These are phyloP conservation scores for Megathymus violae DNA, from an alignment of 1,140 invertebrate species.

Conservation along the genomic window DNA sequence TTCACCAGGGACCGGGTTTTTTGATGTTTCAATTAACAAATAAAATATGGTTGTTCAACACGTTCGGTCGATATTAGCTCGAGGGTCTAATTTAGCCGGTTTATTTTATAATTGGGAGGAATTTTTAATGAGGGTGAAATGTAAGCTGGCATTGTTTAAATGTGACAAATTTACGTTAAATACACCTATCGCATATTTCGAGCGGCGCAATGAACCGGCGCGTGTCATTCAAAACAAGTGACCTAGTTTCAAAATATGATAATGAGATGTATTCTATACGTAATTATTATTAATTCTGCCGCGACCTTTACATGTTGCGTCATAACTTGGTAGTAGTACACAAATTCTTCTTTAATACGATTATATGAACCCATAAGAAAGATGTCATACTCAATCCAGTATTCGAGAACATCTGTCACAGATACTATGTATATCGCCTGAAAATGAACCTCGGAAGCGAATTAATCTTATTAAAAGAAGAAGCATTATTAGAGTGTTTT, in stretches of 20 bases:
- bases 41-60: background rate
- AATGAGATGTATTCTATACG: conserved; percentile 41
- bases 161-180: conserved; percentile 41
- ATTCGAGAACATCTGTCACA: no score
- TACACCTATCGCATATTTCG: conserved; percentile 40
- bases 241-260: conserved; percentile 43
- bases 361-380: no score
- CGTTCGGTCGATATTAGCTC: background rate
- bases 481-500: no score
- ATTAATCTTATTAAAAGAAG: no score
- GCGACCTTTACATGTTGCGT: no score
- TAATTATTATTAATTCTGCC: conserved; percentile 33
- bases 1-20: no score
- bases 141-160: conserved; percentile 34
- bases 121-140: conserved; percentile 5
- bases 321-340: no score
- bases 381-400: no score
- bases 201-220: conserved; percentile 40
- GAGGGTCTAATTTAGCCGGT: background rate
- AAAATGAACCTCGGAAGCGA: no score
- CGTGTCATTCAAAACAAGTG: conserved; percentile 31
- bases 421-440: no score
- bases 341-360: no score
- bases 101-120: background rate
- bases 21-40: no score